phyloP scores from a whole-genome alignment of 2,888 invertebrate genomes.

The Caenorhabditis becei region DNA sequence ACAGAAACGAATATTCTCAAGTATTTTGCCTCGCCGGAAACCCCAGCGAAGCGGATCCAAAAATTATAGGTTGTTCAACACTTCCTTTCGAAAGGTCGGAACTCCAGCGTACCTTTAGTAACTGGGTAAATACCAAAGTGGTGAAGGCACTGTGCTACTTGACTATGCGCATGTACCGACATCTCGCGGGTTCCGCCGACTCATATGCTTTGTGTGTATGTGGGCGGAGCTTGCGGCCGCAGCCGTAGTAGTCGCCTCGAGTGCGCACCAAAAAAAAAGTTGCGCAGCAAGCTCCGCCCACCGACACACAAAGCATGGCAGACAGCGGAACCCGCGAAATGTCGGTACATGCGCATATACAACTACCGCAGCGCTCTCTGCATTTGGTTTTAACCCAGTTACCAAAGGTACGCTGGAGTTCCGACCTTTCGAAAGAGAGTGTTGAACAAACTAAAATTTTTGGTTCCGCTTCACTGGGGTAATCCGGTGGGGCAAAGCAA shows the following conservation, averaged over 20 bases:
- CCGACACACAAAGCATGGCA: neutral
- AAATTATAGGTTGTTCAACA: slow-evolving; percentile 3
- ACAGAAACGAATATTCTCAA: no score
- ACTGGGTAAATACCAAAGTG: neutral
- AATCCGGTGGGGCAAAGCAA: neutral
- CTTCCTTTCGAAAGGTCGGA: slow-evolving; percentile 2
- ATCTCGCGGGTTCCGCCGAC: slow-evolving; percentile 2
- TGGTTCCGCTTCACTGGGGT: neutral
- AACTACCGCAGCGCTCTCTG: neutral
- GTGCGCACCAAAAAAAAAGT: no score
- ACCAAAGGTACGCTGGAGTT: neutral
- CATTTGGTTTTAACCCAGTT: neutral
- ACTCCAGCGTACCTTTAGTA: slow-evolving; percentile 13
- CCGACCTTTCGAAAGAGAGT: no score
- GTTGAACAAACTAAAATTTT: neutral
- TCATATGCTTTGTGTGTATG: neutral
- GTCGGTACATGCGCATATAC: neutral
- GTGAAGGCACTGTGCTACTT: neutral
- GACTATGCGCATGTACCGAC: neutral
- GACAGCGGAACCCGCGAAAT: neutral
- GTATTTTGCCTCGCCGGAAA: slow-evolving; percentile 1
- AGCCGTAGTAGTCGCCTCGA: no score
- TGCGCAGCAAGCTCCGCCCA: neutral
- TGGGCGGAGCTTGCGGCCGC: no score
- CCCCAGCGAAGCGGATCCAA: slow-evolving; percentile 1